phyloP scores from a whole-genome alignment of 37 sponge, comb jelly and placozoan genomes.

The Tethya wilhelma region DNA sequence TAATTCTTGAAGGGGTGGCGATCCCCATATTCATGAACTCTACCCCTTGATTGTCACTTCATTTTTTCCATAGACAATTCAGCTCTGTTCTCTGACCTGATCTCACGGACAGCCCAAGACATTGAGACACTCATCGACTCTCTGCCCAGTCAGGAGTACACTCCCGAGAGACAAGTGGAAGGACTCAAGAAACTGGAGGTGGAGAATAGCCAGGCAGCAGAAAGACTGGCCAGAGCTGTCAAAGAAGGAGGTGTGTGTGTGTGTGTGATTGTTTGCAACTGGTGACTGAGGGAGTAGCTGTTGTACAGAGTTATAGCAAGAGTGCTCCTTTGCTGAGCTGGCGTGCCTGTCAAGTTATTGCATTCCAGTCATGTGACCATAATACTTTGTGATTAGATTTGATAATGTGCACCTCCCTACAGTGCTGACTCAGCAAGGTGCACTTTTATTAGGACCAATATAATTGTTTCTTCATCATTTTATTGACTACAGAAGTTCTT shows the following conservation, averaged over 20 bases:
- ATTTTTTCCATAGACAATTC: constrained; percentile 41
- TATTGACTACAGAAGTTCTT: constrained; percentile 30
- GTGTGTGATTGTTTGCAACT: background rate
- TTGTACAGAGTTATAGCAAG: background rate
- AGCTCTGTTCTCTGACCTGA: constrained; percentile 71
- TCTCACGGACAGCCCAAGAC: constrained; percentile 86
- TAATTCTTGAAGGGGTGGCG: too few relatives aligned
- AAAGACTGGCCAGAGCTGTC: constrained; percentile 35
- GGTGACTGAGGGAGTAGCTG: background rate
- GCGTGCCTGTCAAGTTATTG: too few relatives aligned
- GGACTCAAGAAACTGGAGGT: constrained; percentile 45
- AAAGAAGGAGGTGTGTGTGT: constrained; percentile 63
- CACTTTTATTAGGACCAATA: too few relatives aligned
- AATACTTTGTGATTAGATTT: too few relatives aligned
- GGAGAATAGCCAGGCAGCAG: constrained; percentile 51
- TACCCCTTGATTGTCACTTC: background rate
- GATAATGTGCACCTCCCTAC: too few relatives aligned
- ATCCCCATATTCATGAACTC: too few relatives aligned
- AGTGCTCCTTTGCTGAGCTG: too few relatives aligned
- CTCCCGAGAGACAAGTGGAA: constrained; percentile 71
- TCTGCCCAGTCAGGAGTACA: constrained; percentile 73
- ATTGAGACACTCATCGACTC: constrained; percentile 87
- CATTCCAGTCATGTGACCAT: too few relatives aligned
- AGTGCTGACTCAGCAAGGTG: too few relatives aligned
- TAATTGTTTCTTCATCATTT: too few relatives aligned